A percentile compares a stretch with the other conserved stretches of the same genome.
Conservation (phyloP, 2,797 vertebrate genomes). For the Carduelis carduelis region DNA sequence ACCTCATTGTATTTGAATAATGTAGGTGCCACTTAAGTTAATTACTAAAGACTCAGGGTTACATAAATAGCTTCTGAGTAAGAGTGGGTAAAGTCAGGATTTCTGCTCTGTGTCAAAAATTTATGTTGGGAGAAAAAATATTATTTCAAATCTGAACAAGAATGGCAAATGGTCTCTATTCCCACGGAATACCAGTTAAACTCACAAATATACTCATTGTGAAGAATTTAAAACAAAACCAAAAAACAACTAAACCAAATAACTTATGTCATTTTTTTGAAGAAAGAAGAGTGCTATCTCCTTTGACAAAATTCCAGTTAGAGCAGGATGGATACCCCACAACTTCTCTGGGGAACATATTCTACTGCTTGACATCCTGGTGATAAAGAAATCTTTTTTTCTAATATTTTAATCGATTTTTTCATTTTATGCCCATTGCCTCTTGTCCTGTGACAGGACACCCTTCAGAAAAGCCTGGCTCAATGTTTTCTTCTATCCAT, state of each 20-base stretch:
- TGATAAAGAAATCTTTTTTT: background rate
- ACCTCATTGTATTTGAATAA: background rate
- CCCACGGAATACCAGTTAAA: background rate
- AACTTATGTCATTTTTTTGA: fast-evolving
- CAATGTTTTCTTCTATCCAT: background rate
- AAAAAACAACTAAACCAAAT: background rate
- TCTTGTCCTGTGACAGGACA: background rate
- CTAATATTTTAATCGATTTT: background rate
- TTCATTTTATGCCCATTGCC: background rate
- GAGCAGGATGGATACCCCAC: background rate
- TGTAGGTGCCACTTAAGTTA: background rate
- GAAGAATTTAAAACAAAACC: background rate
- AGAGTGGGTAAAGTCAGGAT: background rate
- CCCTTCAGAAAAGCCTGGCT: background rate
- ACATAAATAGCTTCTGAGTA: background rate
- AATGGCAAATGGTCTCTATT: background rate
- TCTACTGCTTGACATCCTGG: background rate
- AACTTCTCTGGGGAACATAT: background rate
- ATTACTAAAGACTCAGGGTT: background rate
- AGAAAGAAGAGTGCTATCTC: background rate
- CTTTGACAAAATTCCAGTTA: background rate
- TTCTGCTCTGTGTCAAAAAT: background rate
- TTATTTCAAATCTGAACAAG: background rate
- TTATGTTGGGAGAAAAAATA: background rate
- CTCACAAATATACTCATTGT: background rate